Percentiles rank a stretch among this genome's conserved stretches.
These are phyloP conservation scores for Palythoa heliodiscus DNA, from an alignment of 92 coral and sea anemone species.

Conservation along the genomic window DNA sequence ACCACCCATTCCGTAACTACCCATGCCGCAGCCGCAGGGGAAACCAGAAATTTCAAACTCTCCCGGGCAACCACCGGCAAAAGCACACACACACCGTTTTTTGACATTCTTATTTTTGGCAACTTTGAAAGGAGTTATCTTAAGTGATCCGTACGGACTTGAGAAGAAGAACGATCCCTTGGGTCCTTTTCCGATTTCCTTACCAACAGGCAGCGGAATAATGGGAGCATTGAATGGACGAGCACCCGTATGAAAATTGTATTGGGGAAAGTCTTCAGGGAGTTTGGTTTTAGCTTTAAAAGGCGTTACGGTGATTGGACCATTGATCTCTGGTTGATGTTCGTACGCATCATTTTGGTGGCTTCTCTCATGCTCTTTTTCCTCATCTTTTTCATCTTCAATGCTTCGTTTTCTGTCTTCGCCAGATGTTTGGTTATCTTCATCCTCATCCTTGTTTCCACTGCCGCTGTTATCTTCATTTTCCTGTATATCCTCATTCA, in stretches of 20 bases:
- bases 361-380: constrained; percentile 10
- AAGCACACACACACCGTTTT: constrained; percentile 35
- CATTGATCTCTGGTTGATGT: background rate
- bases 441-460: constrained; percentile 3
- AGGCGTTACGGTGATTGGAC: constrained; percentile 38
- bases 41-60: constrained; percentile 9
- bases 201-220: constrained; percentile 32
- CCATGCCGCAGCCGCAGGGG: constrained; percentile 8
- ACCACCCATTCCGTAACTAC: background rate
- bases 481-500: background rate
- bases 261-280: constrained; percentile 16
- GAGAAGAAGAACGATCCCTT: constrained; percentile 23
- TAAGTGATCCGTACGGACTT: constrained; percentile 31
- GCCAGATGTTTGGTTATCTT: background rate
- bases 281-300: constrained; percentile 28
- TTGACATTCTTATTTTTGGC: background rate
- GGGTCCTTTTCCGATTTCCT: background rate
- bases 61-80: constrained; percentile 25
- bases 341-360: background rate
- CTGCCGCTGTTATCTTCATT: constrained; percentile 24
- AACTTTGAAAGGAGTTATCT: constrained; percentile 26
- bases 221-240: background rate
- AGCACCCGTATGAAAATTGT: background rate
- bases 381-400: constrained; percentile 19
- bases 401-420: constrained; percentile 20